Conservation (phyloP, 35 echinoderm and acorn worm species). For the Lytechinus pictus region DNA sequence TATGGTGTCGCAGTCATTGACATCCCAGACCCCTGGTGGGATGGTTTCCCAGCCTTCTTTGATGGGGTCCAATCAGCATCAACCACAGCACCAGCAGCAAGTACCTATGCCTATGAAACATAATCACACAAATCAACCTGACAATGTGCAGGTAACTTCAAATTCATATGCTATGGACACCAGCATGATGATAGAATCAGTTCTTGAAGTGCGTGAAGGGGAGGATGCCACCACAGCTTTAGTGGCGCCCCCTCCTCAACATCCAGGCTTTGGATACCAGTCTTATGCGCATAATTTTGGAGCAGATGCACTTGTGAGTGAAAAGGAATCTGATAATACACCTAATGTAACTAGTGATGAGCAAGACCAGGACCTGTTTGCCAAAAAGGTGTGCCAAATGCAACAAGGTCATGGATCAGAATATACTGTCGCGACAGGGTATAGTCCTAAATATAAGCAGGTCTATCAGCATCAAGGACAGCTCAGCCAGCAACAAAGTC, state of each 20-base stretch:
- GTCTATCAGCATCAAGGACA: constrained; percentile 67
- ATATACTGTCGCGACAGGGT: constrained; percentile 95
- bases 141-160: constrained; percentile 40
- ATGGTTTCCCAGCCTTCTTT: constrained; percentile 19
- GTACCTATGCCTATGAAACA: not conserved
- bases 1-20: constrained; percentile 39
- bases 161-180: constrained; percentile 88
- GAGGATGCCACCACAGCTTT: constrained; percentile 51
- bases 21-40: constrained; percentile 44
- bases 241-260: constrained; percentile 47
- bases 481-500: constrained; percentile 38
- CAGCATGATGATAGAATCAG: constrained; percentile 87
- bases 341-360: constrained; percentile 87
- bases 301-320: constrained; percentile 86
- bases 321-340: constrained; percentile 89
- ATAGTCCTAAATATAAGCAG: constrained; percentile 92
- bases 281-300: constrained; percentile 99
- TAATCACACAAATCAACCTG: not conserved
- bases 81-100: not conserved
- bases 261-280: constrained; percentile 82
- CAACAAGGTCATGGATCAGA: constrained; percentile 47
- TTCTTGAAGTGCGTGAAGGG: constrained; percentile 79
- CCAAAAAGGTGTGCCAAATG: not conserved
- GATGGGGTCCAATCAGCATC: not conserved
- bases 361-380: constrained; percentile 73